Base-by-base conservation (phyloP, 2,888 invertebrate genomes). In the Mycalesis mineus region DNA sequence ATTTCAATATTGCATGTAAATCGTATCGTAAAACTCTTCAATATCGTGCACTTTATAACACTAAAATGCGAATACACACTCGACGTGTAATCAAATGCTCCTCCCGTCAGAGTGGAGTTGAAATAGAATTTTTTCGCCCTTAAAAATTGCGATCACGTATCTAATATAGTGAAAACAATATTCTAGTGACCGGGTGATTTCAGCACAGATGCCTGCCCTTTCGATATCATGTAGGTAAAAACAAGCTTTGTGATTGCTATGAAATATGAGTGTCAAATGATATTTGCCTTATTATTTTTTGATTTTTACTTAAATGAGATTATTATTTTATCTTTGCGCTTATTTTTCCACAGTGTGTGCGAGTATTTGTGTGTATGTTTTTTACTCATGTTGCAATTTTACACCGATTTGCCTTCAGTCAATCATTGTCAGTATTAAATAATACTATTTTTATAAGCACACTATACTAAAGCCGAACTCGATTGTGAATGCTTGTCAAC, bases 151-250 rank as follows among this genome's bases (percentile, higher is more conserved):
- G 87, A 84, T 82, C 90, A 90, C 90, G 90, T 90, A 82, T 90
- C 90, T 90, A 90, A 90, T 90, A 90, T 88, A 90, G 90, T 90
- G 90, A 90, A 90, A 90, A 90, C 90, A 90, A 90, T 90, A 90
- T 90, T 88, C 90, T 88, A 90, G 90, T 90, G 90, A 90, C 90
- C 90, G 89, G 88, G 82, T 88, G 88, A 88, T 88, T 88, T 80
- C 80, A 75, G 82, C 82, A 78, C 88, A 88, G 85, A 84, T 87
- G 88, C 78, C 80, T 78, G 83, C 85, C 86, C 84, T 84, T 78
- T 78, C 80, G 74, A 81, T 83, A 78, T 82, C 79, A 82, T 78
- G 74, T 78, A 77, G 78, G 82, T 83, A 73, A 80, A 80, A 77
- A 78, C 74, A 76, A 78, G 78, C 65, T 75, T 76, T 82, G 80